Evolutionary conservation across 2,888 invertebrate genomes (phyloP), one percentile per base, ranked within the genome.

Genomic region (Maniola hyperantus): DNA sequence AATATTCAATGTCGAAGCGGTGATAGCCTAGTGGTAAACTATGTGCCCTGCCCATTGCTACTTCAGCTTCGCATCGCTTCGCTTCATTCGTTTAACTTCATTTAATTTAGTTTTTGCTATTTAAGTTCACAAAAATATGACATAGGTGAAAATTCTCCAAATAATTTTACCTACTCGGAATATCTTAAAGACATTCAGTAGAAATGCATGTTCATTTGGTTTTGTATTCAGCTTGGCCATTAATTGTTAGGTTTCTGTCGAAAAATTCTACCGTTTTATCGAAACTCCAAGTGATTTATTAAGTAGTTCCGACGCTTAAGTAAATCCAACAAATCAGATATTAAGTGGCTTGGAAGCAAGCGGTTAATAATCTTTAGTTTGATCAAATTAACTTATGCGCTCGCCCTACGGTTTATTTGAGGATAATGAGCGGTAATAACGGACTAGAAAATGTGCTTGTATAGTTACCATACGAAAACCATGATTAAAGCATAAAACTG

Each of bases 311-410:
- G 62, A 15, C 53, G 26, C 62, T 53, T 81, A 79, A 83, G 82
- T 84, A 87, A 87, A 88, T 42, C 42, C 80, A 81, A 85, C 83
- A 79, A 86, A 85, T 83, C 81, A 83, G 82, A 81, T 83, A 83
- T 83, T 85, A 85, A 85, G 83, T 81, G 80, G 79, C 74, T 76
- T 75, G 73, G 72, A 76, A 73, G 76, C 72, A 66, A 69, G 68
- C 73, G 72, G 72, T 72, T 73, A 68, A 77, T 84, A 83, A 88
- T 87, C 88, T 85, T 70, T 73, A 74, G 74, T 74, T 73, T 75
- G 82, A 89, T 88, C 88, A 87, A 88, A 87, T 87, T 85, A 87
- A 83, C 81, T 82, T 79, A 82, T 79, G 78, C 76, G 70, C 75
- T 80, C 74, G 76, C 78, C 78, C 79, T 75, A 76, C 74, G 76